Evolutionary conservation across 2,113 vertebrate species (phyloP).

Genomic region (Oncorhynchus gorbuscha): DNA sequence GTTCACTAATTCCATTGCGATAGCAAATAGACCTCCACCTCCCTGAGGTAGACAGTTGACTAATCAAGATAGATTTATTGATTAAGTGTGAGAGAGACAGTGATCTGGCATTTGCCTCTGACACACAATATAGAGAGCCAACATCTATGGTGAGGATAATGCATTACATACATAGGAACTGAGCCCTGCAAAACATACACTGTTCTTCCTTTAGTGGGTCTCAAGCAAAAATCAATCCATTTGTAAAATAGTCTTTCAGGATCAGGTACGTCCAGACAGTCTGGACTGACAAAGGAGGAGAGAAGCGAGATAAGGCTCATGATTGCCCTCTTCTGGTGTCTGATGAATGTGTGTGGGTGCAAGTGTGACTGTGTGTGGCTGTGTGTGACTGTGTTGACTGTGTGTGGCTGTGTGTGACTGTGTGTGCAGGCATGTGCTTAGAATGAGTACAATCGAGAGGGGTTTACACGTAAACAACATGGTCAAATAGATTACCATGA

Average conservation of each 20-base stretch:
- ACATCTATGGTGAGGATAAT: neutral
- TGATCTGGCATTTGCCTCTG: neutral
- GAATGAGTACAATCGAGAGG: neutral
- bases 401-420: neutral
- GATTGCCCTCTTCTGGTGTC: slow-evolving; percentile 36
- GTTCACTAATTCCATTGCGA: neutral
- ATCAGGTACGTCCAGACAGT: neutral
- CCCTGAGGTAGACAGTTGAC: neutral
- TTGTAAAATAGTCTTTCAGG: neutral
- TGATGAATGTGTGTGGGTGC: slow-evolving; percentile 7
- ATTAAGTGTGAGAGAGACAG: neutral
- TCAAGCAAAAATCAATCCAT: neutral
- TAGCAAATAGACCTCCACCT: neutral
- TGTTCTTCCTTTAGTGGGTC: neutral
- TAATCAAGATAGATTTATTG: neutral
- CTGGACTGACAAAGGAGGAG: neutral
- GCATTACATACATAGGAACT: neutral
- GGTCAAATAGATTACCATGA: neutral
- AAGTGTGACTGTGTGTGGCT: neutral
- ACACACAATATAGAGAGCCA: neutral
- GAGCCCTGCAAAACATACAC: neutral
- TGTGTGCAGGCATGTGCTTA: neutral
- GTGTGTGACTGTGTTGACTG: neutral
- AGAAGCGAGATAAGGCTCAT: slow-evolving; percentile 13
- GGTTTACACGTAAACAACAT: no score